These are phyloP conservation scores for Clepsis dumicolana DNA, from an alignment of 2,888 invertebrate species.

Conservation along the genomic window DNA sequence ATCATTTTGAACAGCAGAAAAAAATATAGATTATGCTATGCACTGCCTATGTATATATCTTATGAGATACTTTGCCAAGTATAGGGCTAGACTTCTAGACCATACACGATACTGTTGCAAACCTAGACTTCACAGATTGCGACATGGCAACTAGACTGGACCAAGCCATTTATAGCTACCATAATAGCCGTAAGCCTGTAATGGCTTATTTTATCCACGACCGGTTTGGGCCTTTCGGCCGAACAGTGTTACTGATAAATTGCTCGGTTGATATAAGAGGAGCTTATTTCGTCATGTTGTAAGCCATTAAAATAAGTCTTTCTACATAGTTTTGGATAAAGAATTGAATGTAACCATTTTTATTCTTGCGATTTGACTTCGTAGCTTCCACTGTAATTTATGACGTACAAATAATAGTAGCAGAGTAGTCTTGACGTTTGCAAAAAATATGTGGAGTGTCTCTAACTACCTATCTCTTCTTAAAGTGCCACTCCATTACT, in stretches of 20 bases:
- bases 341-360: not conserved
- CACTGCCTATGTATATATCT: too few relatives aligned
- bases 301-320: slow-evolving; percentile 26
- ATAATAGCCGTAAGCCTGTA: slow-evolving; percentile 79
- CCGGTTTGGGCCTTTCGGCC: slow-evolving; percentile 50
- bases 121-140: slow-evolving; percentile 27
- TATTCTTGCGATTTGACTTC: too few relatives aligned
- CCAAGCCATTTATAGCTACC: slow-evolving; percentile 65
- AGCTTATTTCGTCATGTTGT: slow-evolving; percentile 47
- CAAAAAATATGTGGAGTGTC: too few relatives aligned
- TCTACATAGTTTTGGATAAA: not conserved
- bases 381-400: not conserved
- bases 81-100: too few relatives aligned
- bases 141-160: slow-evolving; percentile 58
- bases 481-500: too few relatives aligned
- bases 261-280: slow-evolving; percentile 1
- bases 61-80: too few relatives aligned
- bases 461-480: too few relatives aligned
- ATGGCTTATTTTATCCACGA: slow-evolving; percentile 75
- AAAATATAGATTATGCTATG: too few relatives aligned
- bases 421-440: not conserved
- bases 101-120: not conserved
- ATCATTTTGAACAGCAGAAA: too few relatives aligned
- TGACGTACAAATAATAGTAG: not conserved
- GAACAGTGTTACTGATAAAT: slow-evolving; percentile 12